Evolutionary conservation across 2,797 vertebrate genomes (phyloP).

Genomic region (Alca torda): DNA sequence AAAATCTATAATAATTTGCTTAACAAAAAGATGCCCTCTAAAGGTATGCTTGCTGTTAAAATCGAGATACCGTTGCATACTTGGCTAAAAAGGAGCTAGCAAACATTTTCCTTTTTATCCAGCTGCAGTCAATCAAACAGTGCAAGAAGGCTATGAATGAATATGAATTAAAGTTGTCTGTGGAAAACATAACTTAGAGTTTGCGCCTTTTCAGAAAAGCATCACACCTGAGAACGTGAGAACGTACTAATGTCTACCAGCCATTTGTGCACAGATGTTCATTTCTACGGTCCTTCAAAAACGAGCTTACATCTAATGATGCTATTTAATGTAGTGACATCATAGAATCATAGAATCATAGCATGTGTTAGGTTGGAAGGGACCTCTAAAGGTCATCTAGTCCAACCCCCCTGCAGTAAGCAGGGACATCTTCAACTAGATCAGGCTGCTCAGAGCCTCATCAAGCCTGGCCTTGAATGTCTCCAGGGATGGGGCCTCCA

Average conservation of each 20-base stretch:
- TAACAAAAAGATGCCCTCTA: constrained; percentile 46
- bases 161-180: background rate
- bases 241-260: background rate
- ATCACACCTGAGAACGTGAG: background rate
- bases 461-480: no score
- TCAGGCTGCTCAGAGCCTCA: no score
- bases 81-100: background rate
- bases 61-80: background rate
- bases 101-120: constrained; percentile 16
- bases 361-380: no score
- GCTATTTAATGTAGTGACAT: background rate
- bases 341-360: no score
- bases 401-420: no score
- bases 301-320: rapidly evolving
- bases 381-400: no score
- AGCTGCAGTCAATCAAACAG: constrained; percentile 15
- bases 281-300: background rate
- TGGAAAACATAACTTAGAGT: background rate
- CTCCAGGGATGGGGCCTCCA: no score
- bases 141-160: background rate
- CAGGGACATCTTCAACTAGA: no score
- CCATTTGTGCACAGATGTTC: background rate
- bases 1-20: constrained; percentile 67
- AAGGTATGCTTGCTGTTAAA: constrained; percentile 10
- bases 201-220: background rate